Evolutionary conservation across 2,113 vertebrate species (phyloP).

Genomic region (Takifugu bimaculatus): DNA sequence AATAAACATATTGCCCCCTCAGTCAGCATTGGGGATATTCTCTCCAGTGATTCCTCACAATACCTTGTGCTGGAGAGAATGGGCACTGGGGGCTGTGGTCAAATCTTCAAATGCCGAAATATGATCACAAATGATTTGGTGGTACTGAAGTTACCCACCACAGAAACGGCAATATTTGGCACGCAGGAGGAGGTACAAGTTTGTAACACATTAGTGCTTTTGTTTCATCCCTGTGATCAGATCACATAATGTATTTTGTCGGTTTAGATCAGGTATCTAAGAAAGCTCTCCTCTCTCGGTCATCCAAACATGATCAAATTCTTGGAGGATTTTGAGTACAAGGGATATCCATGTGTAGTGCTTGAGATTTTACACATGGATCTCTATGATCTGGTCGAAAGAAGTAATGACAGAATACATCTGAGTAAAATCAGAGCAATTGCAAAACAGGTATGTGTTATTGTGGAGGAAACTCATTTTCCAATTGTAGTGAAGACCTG

Average conservation of each 20-base stretch:
- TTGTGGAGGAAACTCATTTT: background rate
- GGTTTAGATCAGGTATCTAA: background rate
- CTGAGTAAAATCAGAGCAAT: background rate
- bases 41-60: too few relatives aligned
- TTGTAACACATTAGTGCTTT: background rate
- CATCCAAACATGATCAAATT: background rate
- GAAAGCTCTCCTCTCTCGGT: background rate
- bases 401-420: background rate
- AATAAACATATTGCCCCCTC: too few relatives aligned
- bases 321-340: background rate
- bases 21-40: too few relatives aligned
- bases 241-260: background rate
- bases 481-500: background rate
- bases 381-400: background rate
- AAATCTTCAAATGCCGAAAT: background rate
- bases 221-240: background rate
- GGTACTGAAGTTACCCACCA: background rate
- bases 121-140: background rate
- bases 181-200: background rate
- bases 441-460: constrained; percentile 15
- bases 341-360: background rate
- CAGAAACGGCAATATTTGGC: too few relatives aligned
- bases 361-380: background rate
- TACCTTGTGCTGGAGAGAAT: background rate
- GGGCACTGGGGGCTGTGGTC: background rate